Conservation (phyloP, 1,140 invertebrate species). For the Drosophila orena region DNA sequence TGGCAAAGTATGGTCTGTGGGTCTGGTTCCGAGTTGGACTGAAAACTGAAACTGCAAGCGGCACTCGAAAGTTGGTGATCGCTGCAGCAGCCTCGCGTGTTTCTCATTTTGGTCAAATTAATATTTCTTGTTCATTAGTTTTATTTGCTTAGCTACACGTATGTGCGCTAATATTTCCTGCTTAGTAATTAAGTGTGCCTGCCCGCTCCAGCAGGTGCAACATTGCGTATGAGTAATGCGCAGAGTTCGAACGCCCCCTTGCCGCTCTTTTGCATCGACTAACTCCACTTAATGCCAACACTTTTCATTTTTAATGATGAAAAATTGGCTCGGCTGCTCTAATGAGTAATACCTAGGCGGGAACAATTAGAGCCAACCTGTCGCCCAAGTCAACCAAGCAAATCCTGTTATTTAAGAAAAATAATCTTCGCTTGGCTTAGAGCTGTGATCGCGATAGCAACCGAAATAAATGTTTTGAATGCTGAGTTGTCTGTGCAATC, state of each 20-base stretch:
- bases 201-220: constrained; percentile 57
- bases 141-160: constrained; percentile 74
- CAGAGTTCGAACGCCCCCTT: constrained; percentile 3
- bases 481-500: too few species aligned
- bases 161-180: constrained; percentile 74
- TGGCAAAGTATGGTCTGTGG: constrained; percentile 62
- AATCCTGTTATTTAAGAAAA: constrained; percentile 55
- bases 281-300: constrained; percentile 61
- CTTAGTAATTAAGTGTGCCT: constrained; percentile 70
- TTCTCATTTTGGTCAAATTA: constrained; percentile 72
- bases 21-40: constrained; percentile 15
- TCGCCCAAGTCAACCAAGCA: constrained; percentile 29
- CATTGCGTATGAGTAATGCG: constrained; percentile 68
- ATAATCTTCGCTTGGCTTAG: constrained; percentile 21
- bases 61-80: constrained; percentile 68
- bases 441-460: background rate
- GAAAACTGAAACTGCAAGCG: constrained; percentile 17
- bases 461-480: background rate
- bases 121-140: constrained; percentile 83
- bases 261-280: too few species aligned
- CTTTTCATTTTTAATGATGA: constrained; percentile 70
- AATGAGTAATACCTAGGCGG: constrained; percentile 48
- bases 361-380: constrained; percentile 35
- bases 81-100: constrained; percentile 50
- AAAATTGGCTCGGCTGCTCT: constrained; percentile 47